Base-by-base conservation (phyloP, 2,888 invertebrate genomes). In the Xanthia icteritia region DNA sequence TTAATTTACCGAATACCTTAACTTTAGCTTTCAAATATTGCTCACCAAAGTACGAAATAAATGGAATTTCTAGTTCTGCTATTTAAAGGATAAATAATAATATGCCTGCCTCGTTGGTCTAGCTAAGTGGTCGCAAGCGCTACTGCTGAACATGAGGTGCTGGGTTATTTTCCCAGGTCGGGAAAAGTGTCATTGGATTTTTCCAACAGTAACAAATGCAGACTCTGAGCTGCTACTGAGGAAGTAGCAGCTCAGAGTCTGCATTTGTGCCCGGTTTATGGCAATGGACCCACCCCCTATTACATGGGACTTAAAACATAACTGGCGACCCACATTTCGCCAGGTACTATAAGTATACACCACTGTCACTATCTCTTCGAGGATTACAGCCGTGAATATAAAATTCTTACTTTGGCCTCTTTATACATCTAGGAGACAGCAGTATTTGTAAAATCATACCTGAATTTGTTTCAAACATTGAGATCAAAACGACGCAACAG, bases 1-100 rank as follows among this genome's bases (percentile, higher is more conserved):
- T 56, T 31, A 73, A 73, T 73, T 23, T 56, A 42, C 23, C 39
- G 23, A 54, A 54, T 54, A 31, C 72, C 23, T 70, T 23, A 27
- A 54, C 31, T 39, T 23, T 73, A 54, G 54, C 13, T 72, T 73
- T 31, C 42, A 73, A 42, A 15, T 20, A 9, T 27, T 71, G 20
- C n/a, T 68, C 5, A 36, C 8, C 39, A 39, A 20, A 51, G 6
- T 51, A 51, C 27, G 1, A 27, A 69, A 71, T 48, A 23, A 42
- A 48, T 20, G 13, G 45, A 66, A 45, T 27, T 20, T 45, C 4
- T 27, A 45, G 27, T 31, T 27, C 27, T 66, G 13, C 20, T 2
- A 13, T 66, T 20, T 66, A 13, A 45, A 20, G 5, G 27, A 17
- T 58, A 27, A 13, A 60, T 27, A 8, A 17, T 15, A 27, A 27